Conservation (phyloP, 2,888 invertebrate genomes). For the Ophioninae sp. region DNA sequence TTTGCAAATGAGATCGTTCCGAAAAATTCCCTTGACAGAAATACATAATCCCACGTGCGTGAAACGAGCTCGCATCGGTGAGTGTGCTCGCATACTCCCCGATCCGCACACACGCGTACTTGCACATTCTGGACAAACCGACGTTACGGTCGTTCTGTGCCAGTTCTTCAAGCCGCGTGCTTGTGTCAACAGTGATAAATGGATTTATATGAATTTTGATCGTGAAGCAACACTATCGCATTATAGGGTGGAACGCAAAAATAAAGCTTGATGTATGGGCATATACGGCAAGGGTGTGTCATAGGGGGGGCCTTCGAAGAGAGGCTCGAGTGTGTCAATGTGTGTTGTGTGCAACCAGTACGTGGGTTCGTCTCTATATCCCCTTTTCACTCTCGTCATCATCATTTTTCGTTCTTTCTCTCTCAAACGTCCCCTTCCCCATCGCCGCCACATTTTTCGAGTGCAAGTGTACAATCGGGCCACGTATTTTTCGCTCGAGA, state of each 20-base stretch:
- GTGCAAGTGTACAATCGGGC: conserved; percentile 51
- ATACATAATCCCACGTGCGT: neutral
- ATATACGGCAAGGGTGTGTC: conserved; percentile 54
- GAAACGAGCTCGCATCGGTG: conserved; percentile 7
- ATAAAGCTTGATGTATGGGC: conserved; percentile 69
- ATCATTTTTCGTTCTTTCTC: neutral
- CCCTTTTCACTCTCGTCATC: conserved; percentile 22
- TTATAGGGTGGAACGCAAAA: conserved; percentile 70
- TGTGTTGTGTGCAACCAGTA: conserved; percentile 38
- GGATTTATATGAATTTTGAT: conserved; percentile 76
- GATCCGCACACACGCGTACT: neutral
- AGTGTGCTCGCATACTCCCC: neutral
- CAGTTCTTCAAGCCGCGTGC: conserved; percentile 40
- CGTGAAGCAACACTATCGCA: conserved; percentile 71
- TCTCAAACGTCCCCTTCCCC: neutral
- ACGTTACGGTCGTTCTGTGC: conserved; percentile 47
- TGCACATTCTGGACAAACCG: conserved; percentile 48
- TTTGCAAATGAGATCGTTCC: neutral
- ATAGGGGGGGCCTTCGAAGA: conserved; percentile 38
- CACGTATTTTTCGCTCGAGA: conserved; percentile 48
- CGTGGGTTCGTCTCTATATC: conserved; percentile 25
- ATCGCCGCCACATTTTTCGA: conserved; percentile 28
- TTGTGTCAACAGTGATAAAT: conserved; percentile 73
- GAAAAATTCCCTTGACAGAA: neutral
- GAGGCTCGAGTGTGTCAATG: conserved; percentile 59